These are phyloP conservation scores for Peromyscus attwateri DNA, from an alignment of 2,797 vertebrate genomes.

Conservation along the genomic window DNA sequence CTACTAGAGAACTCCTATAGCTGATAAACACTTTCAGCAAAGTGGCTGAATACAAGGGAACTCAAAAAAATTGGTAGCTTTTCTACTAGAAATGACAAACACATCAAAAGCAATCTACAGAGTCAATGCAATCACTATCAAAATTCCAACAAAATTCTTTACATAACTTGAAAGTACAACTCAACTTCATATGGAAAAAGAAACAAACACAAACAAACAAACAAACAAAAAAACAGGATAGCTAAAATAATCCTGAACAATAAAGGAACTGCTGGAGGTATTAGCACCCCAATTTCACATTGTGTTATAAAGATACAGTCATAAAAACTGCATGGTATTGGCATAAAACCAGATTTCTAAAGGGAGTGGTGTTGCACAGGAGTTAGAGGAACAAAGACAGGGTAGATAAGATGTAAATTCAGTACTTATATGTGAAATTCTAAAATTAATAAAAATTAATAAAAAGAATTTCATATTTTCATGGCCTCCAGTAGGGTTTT, in stretches of 20 bases:
- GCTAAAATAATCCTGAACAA: not conserved
- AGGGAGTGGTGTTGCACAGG: too few species aligned
- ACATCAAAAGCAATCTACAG: not conserved
- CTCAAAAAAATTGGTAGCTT: not conserved
- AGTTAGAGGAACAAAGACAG: too few species aligned
- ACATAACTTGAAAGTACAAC: not conserved
- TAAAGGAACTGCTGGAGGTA: not conserved
- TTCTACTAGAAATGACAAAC: not conserved
- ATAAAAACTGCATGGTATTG: not conserved
- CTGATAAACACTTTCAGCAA: not conserved
- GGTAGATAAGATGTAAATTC: too few species aligned
- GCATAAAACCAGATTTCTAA: not conserved
- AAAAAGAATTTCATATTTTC: too few species aligned
- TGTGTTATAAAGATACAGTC: not conserved
- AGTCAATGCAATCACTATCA: not conserved
- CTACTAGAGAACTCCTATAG: not conserved
- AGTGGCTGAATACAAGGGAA: not conserved
- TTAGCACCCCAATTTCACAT: rapidly evolving
- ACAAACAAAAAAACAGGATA: not conserved
- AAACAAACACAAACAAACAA: not conserved
- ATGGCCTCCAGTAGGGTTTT: not conserved
- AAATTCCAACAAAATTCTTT: not conserved
- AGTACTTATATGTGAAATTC: too few species aligned
- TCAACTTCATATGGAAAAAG: not conserved
- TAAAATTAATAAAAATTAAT: too few species aligned